These are phyloP conservation scores for Callithrix jacchus DNA, from an alignment of 2,113 vertebrate species.

Conservation along the genomic window DNA sequence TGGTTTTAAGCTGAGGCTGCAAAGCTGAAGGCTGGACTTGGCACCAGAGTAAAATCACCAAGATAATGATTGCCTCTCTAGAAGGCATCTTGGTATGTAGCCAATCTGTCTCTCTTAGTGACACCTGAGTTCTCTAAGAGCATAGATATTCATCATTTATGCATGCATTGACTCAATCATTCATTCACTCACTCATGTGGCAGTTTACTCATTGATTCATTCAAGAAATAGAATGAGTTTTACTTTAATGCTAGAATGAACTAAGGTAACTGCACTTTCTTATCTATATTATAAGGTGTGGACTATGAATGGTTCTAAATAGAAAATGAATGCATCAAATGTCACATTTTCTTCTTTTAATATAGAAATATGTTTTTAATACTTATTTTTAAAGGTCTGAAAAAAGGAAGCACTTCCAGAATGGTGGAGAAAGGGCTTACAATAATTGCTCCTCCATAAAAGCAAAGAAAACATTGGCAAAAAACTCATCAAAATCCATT, in stretches of 20 bases:
- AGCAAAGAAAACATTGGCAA: background rate
- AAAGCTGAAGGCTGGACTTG: conserved; percentile 54
- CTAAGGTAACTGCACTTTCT: background rate
- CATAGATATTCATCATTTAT: background rate
- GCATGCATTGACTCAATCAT: background rate
- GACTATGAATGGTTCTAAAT: background rate
- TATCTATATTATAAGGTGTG: background rate
- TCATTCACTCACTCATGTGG: background rate
- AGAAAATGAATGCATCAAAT: background rate
- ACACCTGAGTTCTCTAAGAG: background rate
- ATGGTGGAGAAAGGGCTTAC: background rate
- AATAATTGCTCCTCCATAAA: background rate
- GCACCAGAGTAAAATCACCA: conserved; percentile 30
- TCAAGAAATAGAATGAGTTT: background rate
- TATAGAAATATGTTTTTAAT: background rate
- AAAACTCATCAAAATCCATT: background rate
- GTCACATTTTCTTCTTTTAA: conserved; percentile 29
- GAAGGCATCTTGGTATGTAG: conserved; percentile 51
- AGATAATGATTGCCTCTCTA: conserved; percentile 48
- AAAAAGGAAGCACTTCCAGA: conserved; percentile 1
- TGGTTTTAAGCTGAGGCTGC: conserved; percentile 55
- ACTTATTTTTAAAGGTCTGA: conserved; percentile 31
- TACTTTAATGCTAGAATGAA: conserved; percentile 16
- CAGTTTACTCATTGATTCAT: background rate
- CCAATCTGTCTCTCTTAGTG: conserved; percentile 36